Percentiles rank a stretch among this genome's conserved stretches.
Conservation (phyloP, 2,888 invertebrate genomes). For the Volucella bombylans region DNA sequence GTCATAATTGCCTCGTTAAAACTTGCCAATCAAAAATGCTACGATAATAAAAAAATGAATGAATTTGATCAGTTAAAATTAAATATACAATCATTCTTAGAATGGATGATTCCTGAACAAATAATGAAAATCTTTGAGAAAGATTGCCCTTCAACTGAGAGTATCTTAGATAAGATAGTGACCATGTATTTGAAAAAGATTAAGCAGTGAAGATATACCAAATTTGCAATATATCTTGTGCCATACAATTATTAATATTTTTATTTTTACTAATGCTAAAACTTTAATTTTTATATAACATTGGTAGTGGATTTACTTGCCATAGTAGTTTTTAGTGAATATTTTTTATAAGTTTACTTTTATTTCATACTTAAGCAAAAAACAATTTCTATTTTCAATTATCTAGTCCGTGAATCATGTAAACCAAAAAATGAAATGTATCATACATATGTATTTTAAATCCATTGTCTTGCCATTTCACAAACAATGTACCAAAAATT, state of each 20-base stretch:
- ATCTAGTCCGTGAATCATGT: constrained; percentile 55
- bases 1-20: constrained; percentile 90
- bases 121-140: constrained; percentile 90
- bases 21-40: constrained; percentile 88
- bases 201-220: constrained; percentile 63
- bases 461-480: constrained; percentile 57
- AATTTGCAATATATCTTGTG: constrained; percentile 55
- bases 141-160: constrained; percentile 90
- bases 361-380: constrained; percentile 7
- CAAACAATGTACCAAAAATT: constrained; percentile 2
- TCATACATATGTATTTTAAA: neutral
- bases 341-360: constrained; percentile 5
- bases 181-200: constrained; percentile 80
- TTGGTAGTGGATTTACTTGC: constrained; percentile 63
- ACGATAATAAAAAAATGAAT: constrained; percentile 84
- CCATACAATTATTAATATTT: constrained; percentile 46
- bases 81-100: constrained; percentile 90
- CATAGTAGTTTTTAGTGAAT: constrained; percentile 52
- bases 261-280: constrained; percentile 30
- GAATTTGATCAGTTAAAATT: constrained; percentile 87
- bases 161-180: constrained; percentile 86
- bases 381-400: constrained; percentile 17
- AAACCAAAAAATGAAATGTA: constrained; percentile 23
- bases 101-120: constrained; percentile 90
- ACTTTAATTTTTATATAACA: constrained; percentile 6